Evolutionary conservation across 1,140 invertebrate species (phyloP), one percentile per base, ranked within the genome.

Genomic region (Trypoxylus dichotomus): DNA sequence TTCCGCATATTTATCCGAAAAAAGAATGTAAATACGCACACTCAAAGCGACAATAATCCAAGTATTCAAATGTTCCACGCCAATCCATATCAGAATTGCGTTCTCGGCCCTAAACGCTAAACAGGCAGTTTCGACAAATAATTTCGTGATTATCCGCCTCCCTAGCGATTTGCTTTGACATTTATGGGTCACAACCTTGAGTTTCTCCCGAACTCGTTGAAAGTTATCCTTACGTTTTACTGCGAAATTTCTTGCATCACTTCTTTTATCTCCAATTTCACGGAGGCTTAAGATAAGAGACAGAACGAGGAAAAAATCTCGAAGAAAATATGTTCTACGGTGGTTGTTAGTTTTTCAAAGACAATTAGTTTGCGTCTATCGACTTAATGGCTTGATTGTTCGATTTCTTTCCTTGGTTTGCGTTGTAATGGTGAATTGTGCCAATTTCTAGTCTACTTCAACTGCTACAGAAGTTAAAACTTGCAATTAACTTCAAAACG

Each of bases 181-280:
- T 19, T 63, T 63, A 63, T 63, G 58, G 58, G 58, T 63, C 58
- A 11, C 58, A 63, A 24, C 58, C 58, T 63, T 63, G 19, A 63
- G 58, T 2, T 63, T 24, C 58, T 21, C 19, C 58, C 58, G 58
- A 24, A 63, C 58, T 63, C 58, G 47, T 54, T 63, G 21, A 63
- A 63, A 63, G 21, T 63, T 63, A 63, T 19, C 15, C 21, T 63
- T 24, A 63, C 19, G 25, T 27, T 63, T 63, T 24, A 63, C 58
- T 63, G 58, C 58, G 58, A 19, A 63, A 63, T 63, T 63, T 63
- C 58, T 63, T 63, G 58, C 58, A 19, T 63, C 58, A 63, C 58
- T 63, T 63, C 58, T 63, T 63, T 63, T 63, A 63, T 63, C 58
- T 63, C 19, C 58, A 19, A 63, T 63, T 63, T 63, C 21, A 27